phyloP scores from a whole-genome alignment of 2,797 vertebrate species.

The Podarcis siculus region DNA sequence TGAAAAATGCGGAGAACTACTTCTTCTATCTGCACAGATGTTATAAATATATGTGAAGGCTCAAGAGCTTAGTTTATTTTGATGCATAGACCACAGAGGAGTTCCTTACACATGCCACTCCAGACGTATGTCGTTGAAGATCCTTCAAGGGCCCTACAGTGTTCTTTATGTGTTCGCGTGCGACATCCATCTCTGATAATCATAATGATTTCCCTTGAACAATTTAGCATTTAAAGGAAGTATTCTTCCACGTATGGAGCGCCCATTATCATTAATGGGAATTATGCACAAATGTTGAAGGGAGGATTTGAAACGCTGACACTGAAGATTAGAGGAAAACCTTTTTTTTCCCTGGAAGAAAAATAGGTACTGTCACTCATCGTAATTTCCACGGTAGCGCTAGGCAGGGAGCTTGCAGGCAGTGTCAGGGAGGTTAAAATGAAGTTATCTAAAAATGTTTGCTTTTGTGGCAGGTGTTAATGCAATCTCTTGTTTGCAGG shows the following conservation, averaged over 20 bases:
- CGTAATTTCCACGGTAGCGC: slow-evolving; percentile 45
- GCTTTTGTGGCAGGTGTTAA: slow-evolving; percentile 72
- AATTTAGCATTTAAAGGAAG: slow-evolving; percentile 58
- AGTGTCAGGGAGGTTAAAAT: slow-evolving; percentile 70
- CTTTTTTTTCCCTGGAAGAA: slow-evolving; percentile 37
- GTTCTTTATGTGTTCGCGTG: slow-evolving; percentile 3
- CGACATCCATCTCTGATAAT: slow-evolving; percentile 52
- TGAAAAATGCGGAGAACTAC: slow-evolving; percentile 11
- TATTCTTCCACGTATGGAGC: slow-evolving; percentile 41
- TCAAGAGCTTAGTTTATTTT: slow-evolving; percentile 51
- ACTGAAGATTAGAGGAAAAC: slow-evolving; percentile 37
- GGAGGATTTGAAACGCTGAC: slow-evolving; percentile 48
- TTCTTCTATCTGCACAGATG: slow-evolving; percentile 41
- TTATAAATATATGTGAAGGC: slow-evolving; percentile 43
- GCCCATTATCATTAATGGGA: slow-evolving; percentile 54
- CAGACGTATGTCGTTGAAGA: slow-evolving; percentile 12
- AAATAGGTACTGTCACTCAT: slow-evolving; percentile 58
- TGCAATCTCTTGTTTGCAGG: slow-evolving; percentile 70
- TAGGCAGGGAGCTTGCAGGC: slow-evolving; percentile 52
- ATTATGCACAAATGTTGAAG: slow-evolving; percentile 55
- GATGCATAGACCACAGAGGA: slow-evolving; percentile 43
- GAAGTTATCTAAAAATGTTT: slow-evolving; percentile 74
- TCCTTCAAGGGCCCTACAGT: slow-evolving; percentile 14
- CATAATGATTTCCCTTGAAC: slow-evolving; percentile 54
- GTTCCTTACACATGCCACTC: slow-evolving; percentile 26